Evolutionary conservation across 30 jellyfish, hydroid and myxozoan species (phyloP), one percentile per base, ranked within the genome.

Genomic region (Phacellophora camtschatica): DNA sequence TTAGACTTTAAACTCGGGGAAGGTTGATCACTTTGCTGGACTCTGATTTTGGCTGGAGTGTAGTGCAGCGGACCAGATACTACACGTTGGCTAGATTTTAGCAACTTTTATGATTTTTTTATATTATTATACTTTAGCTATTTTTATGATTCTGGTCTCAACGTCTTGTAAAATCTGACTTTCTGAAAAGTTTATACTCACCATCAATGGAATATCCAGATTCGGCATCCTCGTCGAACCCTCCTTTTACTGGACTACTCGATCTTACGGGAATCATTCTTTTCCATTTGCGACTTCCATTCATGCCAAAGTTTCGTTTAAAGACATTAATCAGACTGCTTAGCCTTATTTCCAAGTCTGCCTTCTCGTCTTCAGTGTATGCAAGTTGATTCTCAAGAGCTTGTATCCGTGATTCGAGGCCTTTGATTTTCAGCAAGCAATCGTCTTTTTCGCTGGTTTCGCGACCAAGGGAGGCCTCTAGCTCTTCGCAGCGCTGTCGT

Each of bases 311-410:
- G 46, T 67, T 25, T 51, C 71, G 48, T 57, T 51, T 66, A 4
- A 86, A 54, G 31, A 69, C 90, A 13, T 83, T 59, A 19, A 30
- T 55, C 41, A 86, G 56, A 19, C 71, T 50, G 37, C 88, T 66
- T 31, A 86, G 69, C 65, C 79, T 74, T 48, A 86, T 33, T 48
- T 86, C 96, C 25, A 77, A 25, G 29, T 86, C 96, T 4, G 80
- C 42, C 37, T 77, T 86, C 63, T 76, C 96, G 59, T 86, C 96
- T 46, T 86, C 90, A 8, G 86, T 77, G 13, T 49, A 43, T 0
- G 75, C 83, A 1, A 86, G 58, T 53, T 77, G 96, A 37, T 28
- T 65, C 25, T 86, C 92, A 6, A 86, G 77, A 6, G 96, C 96
- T 63, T 77, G 83, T 13, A 46, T 67, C 51, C 96, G 34, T 5